Evolutionary conservation across 1,140 invertebrate species (phyloP).

Genomic region (Heliconius hewitsoni): DNA sequence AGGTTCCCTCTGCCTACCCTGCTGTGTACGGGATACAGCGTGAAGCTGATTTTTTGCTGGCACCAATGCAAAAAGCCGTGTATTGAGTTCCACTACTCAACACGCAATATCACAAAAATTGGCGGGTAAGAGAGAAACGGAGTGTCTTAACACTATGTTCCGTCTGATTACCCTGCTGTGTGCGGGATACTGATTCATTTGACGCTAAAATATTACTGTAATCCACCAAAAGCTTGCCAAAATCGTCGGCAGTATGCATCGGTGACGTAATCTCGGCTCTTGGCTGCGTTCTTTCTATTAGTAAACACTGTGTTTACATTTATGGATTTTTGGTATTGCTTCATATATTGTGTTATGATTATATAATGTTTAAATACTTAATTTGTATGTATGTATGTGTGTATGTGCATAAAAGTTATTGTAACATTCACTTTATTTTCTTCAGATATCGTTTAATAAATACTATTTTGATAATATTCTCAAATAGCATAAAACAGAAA

Average conservation of each 20-base stretch:
- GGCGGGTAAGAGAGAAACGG: no score
- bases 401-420: neutral
- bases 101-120: no score
- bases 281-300: neutral
- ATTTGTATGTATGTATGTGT: neutral
- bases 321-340: neutral
- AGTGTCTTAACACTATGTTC: no score
- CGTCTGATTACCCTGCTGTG: no score
- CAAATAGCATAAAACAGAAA: neutral
- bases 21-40: no score
- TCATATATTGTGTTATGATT: neutral
- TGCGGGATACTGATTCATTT: neutral
- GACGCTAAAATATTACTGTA: neutral
- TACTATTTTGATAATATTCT: neutral
- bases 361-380: neutral
- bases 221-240: neutral
- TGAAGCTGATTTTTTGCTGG: no score
- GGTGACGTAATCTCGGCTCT: neutral
- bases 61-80: no score
- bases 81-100: no score
- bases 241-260: neutral
- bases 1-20: no score
- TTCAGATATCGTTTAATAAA: neutral
- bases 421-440: neutral
- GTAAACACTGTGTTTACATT: slow-evolving; percentile 9